Evolutionary conservation across 1,140 invertebrate species (phyloP).

Genomic region (Halictus rubicundus): DNA sequence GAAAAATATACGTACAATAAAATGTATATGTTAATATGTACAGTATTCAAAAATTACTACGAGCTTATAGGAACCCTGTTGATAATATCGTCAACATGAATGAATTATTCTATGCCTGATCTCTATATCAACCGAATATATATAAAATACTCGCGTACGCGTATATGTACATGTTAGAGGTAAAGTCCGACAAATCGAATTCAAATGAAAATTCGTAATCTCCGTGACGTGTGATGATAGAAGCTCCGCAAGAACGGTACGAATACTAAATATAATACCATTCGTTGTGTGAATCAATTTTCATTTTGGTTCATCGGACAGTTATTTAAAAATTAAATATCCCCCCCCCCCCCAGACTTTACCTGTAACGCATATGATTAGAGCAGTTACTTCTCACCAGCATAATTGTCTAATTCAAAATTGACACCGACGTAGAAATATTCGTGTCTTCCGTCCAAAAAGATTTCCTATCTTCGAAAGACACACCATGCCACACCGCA

Average conservation of each 20-base stretch:
- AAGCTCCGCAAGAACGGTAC: constrained; percentile 3
- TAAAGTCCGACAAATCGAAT: constrained; percentile 52
- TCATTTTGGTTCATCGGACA: not conserved
- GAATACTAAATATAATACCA: constrained; percentile 46
- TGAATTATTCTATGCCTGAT: constrained; percentile 34
- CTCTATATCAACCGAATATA: constrained; percentile 50
- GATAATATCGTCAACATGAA: constrained; percentile 52
- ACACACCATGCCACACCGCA: not conserved
- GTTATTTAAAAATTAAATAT: constrained; percentile 48
- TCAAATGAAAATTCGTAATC: not conserved
- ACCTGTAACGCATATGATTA: constrained; percentile 44
- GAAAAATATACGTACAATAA: constrained; percentile 33
- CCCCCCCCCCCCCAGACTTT: constrained; percentile 43
- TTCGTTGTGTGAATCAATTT: constrained; percentile 36
- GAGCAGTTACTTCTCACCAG: constrained; percentile 34
- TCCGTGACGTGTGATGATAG: not conserved
- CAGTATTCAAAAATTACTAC: constrained; percentile 52
- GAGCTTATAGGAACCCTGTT: constrained; percentile 62
- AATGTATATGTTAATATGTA: constrained; percentile 44
- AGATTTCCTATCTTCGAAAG: not conserved
- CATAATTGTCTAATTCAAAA: constrained; percentile 22
- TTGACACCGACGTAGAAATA: constrained; percentile 31
- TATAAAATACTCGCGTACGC: constrained; percentile 48
- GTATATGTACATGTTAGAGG: constrained; percentile 53
- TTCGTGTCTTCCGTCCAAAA: not conserved